Conservation (phyloP, 2,888 invertebrate genomes). For the Mesopsocus fuscifrons region DNA sequence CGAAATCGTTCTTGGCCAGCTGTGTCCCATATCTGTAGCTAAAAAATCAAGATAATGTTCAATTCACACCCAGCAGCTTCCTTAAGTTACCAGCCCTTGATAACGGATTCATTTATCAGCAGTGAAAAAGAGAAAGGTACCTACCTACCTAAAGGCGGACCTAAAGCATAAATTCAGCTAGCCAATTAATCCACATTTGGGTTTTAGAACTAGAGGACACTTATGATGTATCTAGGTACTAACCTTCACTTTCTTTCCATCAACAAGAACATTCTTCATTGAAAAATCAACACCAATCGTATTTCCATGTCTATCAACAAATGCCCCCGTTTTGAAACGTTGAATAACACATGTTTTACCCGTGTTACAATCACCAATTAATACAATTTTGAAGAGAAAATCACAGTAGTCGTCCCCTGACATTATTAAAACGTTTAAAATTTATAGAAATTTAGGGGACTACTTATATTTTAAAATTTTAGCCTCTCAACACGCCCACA, state of each 20-base stretch:
- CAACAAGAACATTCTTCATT: constrained; percentile 89
- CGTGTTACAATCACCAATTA: constrained; percentile 80
- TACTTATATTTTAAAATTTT: neutral
- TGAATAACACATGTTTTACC: constrained; percentile 93
- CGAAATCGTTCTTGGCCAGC: constrained; percentile 93
- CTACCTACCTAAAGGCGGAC: too few relatives aligned
- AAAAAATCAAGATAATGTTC: constrained; percentile 19
- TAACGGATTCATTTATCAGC: too few relatives aligned
- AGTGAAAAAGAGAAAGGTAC: too few relatives aligned
- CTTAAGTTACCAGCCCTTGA: too few relatives aligned
- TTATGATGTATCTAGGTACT: too few relatives aligned
- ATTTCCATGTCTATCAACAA: constrained; percentile 85
- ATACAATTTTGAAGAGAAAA: constrained; percentile 85
- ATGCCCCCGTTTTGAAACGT: constrained; percentile 87
- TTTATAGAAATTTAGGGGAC: neutral
- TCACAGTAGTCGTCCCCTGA: constrained; percentile 69
- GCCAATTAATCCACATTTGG: too few relatives aligned
- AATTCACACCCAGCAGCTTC: constrained; percentile 4
- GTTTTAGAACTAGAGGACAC: too few relatives aligned
- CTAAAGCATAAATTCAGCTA: too few relatives aligned
- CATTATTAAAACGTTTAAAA: neutral
- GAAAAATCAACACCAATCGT: constrained; percentile 98
- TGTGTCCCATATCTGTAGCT: constrained; percentile 95
- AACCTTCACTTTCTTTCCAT: constrained; percentile 91
- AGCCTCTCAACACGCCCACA: neutral